Base-by-base conservation (phyloP, 2,888 invertebrate genomes). In the Argynnis bischoffii region DNA sequence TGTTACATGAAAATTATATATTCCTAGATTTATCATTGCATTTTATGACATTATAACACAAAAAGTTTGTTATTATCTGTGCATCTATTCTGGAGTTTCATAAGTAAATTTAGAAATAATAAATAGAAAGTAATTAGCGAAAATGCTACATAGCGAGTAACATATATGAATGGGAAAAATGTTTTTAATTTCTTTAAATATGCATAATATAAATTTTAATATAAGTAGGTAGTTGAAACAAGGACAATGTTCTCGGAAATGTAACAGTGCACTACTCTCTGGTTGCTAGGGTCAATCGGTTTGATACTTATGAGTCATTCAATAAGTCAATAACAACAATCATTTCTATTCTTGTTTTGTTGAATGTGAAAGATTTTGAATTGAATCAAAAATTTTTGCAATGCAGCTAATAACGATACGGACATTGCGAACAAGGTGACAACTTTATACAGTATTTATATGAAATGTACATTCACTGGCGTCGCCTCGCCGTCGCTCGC, bases 391-490 rank as follows among this genome's bases (percentile, higher is more conserved):
- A 76, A 69, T 77, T 6, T 77, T 75, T 78, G 69, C 69, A 76
- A 76, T 75, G 75, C 78, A 76, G 76, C 74, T 76, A 74, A 77
- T 67, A 72, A 41, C 35, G 51, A 71, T 69, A 69, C 72, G 74
- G 75, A 75, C 66, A 66, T 64, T 64, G 61, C 48, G 59, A 57
- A 60, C 56, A 75, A 76, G 77, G 78, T 77, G 76, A 76, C 64
- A 71, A 18, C 61, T 57, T 35, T 35, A 41, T 61, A 35, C 13
- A n/a, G 67, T 64, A 72, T 70, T 47, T 71, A 66, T 73, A 63
- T 64, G 31, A 64, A 31, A 54, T n/a, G 46, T 48, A 8, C 26
- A 48, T 35, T 50, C 21, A 16, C 35, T 55, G 56, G 56, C 56
- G 53, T 46, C 63, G 66, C 66, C 63, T 66, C 63, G 56, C 50